Evolutionary conservation across 2,797 vertebrate genomes (phyloP).

Genomic region (Bufotes viridis): DNA sequence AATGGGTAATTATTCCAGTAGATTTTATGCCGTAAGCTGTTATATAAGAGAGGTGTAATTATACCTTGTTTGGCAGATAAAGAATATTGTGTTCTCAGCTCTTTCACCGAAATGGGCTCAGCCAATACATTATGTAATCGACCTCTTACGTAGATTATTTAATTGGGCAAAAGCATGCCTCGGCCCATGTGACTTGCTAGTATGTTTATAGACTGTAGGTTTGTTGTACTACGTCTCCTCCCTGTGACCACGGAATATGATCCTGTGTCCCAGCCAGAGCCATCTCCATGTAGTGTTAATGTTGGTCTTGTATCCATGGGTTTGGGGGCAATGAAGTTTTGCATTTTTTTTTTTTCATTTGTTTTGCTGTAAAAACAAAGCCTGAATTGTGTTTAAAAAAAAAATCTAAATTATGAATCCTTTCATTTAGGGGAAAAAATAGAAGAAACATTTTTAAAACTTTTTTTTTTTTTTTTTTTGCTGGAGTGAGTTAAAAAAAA

Average conservation of each 20-base stretch:
- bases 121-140: slow-evolving; percentile 39
- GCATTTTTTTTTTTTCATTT: neutral
- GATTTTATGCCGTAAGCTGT: slow-evolving; percentile 19
- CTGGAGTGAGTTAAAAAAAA: neutral
- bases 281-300: slow-evolving; percentile 42
- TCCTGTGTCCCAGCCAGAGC: neutral
- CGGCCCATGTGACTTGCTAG: neutral
- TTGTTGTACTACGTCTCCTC: neutral
- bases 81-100: slow-evolving; percentile 20
- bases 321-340: neutral
- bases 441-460: neutral
- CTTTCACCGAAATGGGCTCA: slow-evolving; percentile 8
- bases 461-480: slow-evolving; percentile 15
- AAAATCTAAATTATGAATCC: neutral
- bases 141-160: slow-evolving; percentile 6
- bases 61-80: slow-evolving; percentile 39
- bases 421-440: neutral
- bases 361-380: slow-evolving; percentile 44
- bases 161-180: slow-evolving; percentile 15
- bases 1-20: slow-evolving; percentile 16
- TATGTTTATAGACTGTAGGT: neutral
- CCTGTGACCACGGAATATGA: neutral
- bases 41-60: slow-evolving; percentile 44
- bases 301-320: slow-evolving; percentile 39
- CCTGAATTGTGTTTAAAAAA: slow-evolving; percentile 34